Evolutionary conservation across 2,113 vertebrate genomes (phyloP).

Genomic region (Neodontobutis hainanensis): DNA sequence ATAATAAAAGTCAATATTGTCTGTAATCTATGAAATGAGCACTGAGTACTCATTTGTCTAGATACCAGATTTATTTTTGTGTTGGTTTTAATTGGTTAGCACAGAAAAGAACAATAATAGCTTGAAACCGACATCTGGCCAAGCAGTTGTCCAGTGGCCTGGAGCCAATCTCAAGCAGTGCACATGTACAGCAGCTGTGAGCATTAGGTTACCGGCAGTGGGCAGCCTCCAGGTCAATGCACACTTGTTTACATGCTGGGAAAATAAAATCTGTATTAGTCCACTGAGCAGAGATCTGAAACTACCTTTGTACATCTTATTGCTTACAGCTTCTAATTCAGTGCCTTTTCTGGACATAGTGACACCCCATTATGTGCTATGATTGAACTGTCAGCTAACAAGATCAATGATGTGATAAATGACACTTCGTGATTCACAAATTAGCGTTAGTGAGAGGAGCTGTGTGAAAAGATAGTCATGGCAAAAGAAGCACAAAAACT

Average conservation of each 20-base stretch:
- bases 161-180: slow-evolving; percentile 21
- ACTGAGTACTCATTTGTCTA: too few relatives aligned
- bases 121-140: slow-evolving; percentile 26
- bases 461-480: background rate
- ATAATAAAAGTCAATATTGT: too few relatives aligned
- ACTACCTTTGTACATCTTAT: background rate
- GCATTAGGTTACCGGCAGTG: slow-evolving; percentile 39
- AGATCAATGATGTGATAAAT: slow-evolving; percentile 39
- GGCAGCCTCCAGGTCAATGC: slow-evolving; percentile 19
- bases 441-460: background rate
- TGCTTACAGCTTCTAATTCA: background rate
- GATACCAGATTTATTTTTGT: background rate
- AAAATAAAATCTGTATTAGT: background rate
- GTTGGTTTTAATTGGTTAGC: background rate
- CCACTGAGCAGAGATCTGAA: background rate
- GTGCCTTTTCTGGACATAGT: background rate
- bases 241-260: slow-evolving; percentile 18
- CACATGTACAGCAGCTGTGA: slow-evolving; percentile 43
- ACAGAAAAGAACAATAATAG: slow-evolving; percentile 2
- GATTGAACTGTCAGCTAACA: slow-evolving; percentile 23
- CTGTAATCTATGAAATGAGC: too few relatives aligned
- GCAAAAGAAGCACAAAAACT: background rate
- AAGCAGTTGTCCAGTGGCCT: slow-evolving; percentile 24
- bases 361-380: background rate
- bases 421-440: slow-evolving; percentile 9